Base-by-base conservation (phyloP, 2,888 invertebrate genomes). In the Dromius quadrimaculatus region DNA sequence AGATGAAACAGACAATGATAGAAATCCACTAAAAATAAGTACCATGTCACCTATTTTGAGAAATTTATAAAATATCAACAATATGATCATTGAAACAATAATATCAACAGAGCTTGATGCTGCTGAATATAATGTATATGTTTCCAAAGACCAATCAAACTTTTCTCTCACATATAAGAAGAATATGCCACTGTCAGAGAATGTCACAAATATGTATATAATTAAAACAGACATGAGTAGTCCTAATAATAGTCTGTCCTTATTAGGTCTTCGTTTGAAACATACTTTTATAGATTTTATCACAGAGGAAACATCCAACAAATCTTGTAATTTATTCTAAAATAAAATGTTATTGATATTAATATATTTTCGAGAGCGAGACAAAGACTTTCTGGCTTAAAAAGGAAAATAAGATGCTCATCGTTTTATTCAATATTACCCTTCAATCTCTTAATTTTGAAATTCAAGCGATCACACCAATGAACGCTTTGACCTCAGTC, bases 121-220 rank as follows among this genome's bases (percentile, higher is more conserved):
- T 15, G 34, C 47, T 11, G 70, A 61, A 36, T 34, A 70, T 17
- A 70, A 13, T 17, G 70, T 62, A 62, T 62, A 70, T 47, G 28
- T 45, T n/a, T 32, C 19, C 15, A 70, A 38, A 22, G 70, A 62
- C 70, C 70, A 70, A 19, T 50, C 5, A 20, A 70, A 70, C 19
- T 62, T 61, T 17, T 62, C 62, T 13, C 70, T 19, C 1, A 70
- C 34, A 36, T 45, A 70, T 23, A 70, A 50, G 38, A 62, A 70
- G 34, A 70, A 70, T 50, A 70, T 47, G 1, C 57, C 34, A 22
- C 57, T 28, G 50, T 70, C 70, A n/a, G 70, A 61, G 38, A 70
- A 70, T 3, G 62, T 4, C n/a, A 70, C 62, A 50, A 70, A 70
- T 38, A 70, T 70, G 36, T 62, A 70, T n/a, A 50, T 36, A 36